Base-by-base conservation (phyloP, 2,113 vertebrate genomes). In the Noctilio leporinus region DNA sequence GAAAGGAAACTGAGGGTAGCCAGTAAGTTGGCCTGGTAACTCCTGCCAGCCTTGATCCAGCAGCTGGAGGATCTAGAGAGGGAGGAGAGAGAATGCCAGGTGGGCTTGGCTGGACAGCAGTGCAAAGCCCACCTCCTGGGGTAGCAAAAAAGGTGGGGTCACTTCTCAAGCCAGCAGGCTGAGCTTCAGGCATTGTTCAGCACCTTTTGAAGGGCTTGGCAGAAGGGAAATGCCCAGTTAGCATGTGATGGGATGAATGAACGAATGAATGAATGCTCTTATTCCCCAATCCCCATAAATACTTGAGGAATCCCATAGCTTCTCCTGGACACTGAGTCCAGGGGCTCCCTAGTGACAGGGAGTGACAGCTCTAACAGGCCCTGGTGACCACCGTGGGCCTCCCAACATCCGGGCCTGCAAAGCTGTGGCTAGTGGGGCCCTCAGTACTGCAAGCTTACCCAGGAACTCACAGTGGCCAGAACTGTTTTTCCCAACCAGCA, bases 191-290 rank as follows among this genome's bases (percentile, higher is more conserved):
- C 26, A 26, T 24, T 62, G 6, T 7, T 64, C 8, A 43, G 33
- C 0, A 0, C 24, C n/a, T 72, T 45, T 9, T n/a, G 28, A 22
- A 51, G 59, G 45, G 19, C 19, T 1, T 10, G 14, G 49, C 24
- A 22, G 76, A 81, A 72, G 47, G 20, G 47, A 70, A 12, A 10
- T 2, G 1, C 26, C 19, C 3, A 38, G 24, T 38, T 24, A 47
- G 7, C 28, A 43, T 15, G 53, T 85, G 47, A 40, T 2, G 19
- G n/a, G 49, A 85, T 0, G 22, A 33, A 35, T 28, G n/a, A 26
- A 28, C 40, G 78, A 38, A n/a, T 59, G 5, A 40, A 24, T 26
- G 51, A 4, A 28, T 16, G 15, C 4, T 14, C 14, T 57, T 28
- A 17, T 3, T 40, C 9, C 30, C 3, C 17, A 43, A 22, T 10